Conservation (phyloP, 2,113 vertebrate genomes). For the Leptocoma aspasia region DNA sequence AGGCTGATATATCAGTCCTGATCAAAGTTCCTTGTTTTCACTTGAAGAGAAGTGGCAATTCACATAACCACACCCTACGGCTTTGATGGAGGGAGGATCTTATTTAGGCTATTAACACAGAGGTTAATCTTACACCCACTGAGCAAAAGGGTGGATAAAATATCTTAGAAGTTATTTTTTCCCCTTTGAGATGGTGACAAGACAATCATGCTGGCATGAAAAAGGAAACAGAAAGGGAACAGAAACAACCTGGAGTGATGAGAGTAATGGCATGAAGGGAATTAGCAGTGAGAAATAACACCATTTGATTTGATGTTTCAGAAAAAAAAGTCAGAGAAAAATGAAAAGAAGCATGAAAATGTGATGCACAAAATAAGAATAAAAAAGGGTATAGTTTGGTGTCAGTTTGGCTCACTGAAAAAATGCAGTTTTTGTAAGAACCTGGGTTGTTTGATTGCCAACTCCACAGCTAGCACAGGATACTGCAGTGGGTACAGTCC, state of each 20-base stretch:
- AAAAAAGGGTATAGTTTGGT: accelerated
- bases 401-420: not conserved
- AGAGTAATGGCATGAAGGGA: not conserved
- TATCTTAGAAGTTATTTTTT: not conserved
- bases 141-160: not conserved
- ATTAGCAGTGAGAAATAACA: not conserved
- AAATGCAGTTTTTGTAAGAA: not conserved
- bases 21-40: not conserved
- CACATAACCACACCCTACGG: not conserved
- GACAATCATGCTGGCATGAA: not conserved
- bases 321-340: not conserved
- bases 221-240: not conserved
- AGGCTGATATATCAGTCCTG: not conserved
- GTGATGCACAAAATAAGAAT: not conserved
- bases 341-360: not conserved
- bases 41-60: not conserved
- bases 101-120: not conserved
- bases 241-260: conserved; percentile 2
- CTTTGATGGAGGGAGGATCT: not conserved
- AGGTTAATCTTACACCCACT: not conserved
- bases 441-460: not conserved
- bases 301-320: not conserved
- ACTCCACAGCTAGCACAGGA: not conserved
- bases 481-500: not conserved
- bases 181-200: not conserved